Percentiles rank a stretch among this genome's conserved stretches.
Evolutionary conservation across 2,888 invertebrate species (phyloP).

Genomic region (Ellobium chinense): DNA sequence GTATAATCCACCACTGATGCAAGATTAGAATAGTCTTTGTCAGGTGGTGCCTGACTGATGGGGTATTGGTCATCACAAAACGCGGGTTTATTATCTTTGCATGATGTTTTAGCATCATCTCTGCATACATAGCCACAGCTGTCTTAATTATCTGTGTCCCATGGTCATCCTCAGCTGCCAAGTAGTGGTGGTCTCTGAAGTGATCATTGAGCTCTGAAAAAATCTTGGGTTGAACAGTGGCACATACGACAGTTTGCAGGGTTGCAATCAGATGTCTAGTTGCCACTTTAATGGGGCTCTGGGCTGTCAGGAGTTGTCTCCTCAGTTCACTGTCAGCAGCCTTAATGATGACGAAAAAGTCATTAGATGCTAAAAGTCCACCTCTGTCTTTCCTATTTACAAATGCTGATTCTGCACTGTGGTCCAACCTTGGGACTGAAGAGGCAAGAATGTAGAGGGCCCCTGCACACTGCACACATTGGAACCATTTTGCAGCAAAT

Average conservation of each 20-base stretch:
- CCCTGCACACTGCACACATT: neutral
- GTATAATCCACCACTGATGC: too few species aligned
- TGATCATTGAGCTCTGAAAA: too few species aligned
- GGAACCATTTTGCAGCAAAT: neutral
- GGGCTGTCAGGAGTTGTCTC: neutral
- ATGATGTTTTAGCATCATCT: too few species aligned
- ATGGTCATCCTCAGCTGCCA: too few species aligned
- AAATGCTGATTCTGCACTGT: neutral
- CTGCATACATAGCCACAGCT: too few species aligned
- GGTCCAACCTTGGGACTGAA: neutral
- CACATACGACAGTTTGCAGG: neutral
- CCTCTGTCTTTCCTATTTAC: neutral
- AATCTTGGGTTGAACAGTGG: neutral
- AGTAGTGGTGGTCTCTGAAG: too few species aligned
- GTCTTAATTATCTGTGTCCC: too few species aligned
- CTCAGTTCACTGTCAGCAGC: neutral
- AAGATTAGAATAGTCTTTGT: too few species aligned
- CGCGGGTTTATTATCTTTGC: too few species aligned
- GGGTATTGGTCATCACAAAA: too few species aligned
- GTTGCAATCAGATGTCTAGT: neutral
- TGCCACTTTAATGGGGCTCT: neutral
- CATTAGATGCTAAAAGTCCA: conserved; percentile 12
- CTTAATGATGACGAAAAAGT: conserved; percentile 3
- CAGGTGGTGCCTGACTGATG: too few species aligned
- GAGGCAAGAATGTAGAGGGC: neutral